These are phyloP conservation scores for Phalloptychus januarius DNA, from an alignment of 2,797 vertebrate species.

Conservation along the genomic window DNA sequence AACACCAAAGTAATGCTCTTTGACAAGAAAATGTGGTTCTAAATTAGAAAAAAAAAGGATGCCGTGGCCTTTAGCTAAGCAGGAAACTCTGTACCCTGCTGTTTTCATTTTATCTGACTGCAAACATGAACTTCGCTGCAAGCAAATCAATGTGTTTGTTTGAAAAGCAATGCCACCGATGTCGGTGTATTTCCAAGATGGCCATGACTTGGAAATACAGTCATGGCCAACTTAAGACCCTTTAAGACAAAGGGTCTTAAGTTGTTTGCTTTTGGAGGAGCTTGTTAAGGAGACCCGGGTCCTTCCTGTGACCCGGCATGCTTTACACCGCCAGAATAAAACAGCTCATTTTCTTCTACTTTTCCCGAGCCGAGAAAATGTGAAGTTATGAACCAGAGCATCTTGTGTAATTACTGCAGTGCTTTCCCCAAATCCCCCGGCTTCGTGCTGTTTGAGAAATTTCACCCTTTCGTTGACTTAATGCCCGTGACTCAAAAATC, in stretches of 20 bases:
- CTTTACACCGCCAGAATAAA: neutral
- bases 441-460: constrained; percentile 50
- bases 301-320: neutral
- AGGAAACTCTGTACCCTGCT: neutral
- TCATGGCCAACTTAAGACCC: too few species aligned
- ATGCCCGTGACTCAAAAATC: constrained; percentile 52
- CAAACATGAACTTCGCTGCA: neutral
- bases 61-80: neutral
- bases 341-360: constrained; percentile 15
- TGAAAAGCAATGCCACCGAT: neutral
- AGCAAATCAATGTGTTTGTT: constrained; percentile 7
- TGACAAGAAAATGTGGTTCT: neutral
- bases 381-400: constrained; percentile 40
- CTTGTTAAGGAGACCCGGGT: neutral
- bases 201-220: neutral
- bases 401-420: constrained; percentile 46
- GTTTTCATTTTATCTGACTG: neutral
- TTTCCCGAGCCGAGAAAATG: constrained; percentile 19
- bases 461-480: constrained; percentile 63
- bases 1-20: neutral
- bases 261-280: neutral
- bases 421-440: constrained; percentile 43
- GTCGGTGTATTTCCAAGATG: neutral
- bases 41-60: neutral
- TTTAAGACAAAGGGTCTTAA: constrained; percentile 1